Conservation (phyloP, 1,140 invertebrate genomes). For the Sinella curviseta region DNA sequence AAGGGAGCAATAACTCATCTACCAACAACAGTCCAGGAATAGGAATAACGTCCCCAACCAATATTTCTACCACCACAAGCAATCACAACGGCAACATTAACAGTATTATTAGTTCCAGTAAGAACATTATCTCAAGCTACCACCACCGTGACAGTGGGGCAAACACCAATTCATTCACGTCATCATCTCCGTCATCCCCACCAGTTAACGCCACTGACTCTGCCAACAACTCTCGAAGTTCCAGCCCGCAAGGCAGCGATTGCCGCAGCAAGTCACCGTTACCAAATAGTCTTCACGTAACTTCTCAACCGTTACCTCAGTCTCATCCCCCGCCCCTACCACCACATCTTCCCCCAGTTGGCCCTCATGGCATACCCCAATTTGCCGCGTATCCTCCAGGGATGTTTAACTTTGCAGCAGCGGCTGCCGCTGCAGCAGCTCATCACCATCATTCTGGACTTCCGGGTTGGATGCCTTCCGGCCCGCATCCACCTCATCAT, state of each 20-base stretch:
- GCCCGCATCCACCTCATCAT: constrained; percentile 38
- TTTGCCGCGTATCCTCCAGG: constrained; percentile 48
- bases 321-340: constrained; percentile 24
- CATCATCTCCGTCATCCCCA: constrained; percentile 43
- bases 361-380: constrained; percentile 35
- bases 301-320: too few species aligned
- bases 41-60: too few species aligned
- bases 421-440: constrained; percentile 48
- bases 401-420: constrained; percentile 47
- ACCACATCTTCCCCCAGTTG: too few species aligned
- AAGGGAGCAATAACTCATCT: too few species aligned
- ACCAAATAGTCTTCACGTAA: too few species aligned
- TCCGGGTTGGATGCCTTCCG: constrained; percentile 51
- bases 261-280: background rate
- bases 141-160: constrained; percentile 14
- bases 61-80: too few species aligned
- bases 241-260: background rate
- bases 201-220: constrained; percentile 31
- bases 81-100: too few species aligned
- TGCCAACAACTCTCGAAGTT: background rate
- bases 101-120: constrained; percentile 39
- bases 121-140: constrained; percentile 23
- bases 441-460: constrained; percentile 46
- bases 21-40: too few species aligned
- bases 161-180: constrained; percentile 40